phyloP scores from a whole-genome alignment of 2,113 vertebrate genomes.

The Felis chaus region DNA sequence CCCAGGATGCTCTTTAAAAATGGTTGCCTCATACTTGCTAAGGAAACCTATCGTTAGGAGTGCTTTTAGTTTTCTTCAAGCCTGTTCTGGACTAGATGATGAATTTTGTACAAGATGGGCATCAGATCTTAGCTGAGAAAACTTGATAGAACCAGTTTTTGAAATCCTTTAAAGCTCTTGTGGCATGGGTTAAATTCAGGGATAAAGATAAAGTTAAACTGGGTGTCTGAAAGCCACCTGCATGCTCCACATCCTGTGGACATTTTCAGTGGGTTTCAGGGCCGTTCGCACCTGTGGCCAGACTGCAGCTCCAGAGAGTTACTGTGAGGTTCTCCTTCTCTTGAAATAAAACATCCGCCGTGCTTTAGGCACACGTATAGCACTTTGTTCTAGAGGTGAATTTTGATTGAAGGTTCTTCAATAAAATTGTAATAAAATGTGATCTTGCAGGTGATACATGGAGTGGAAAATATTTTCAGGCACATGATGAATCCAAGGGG shows the following conservation, averaged over 20 bases:
- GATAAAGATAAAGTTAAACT: conserved; percentile 5
- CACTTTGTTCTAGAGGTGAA: not conserved
- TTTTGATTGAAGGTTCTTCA: not conserved
- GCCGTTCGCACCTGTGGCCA: not conserved
- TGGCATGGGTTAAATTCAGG: not conserved
- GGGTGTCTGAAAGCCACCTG: conserved; percentile 33
- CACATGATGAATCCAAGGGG: not conserved
- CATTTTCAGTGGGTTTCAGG: not conserved
- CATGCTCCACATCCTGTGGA: not conserved
- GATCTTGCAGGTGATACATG: not conserved
- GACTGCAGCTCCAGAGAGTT: not conserved
- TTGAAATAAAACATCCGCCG: not conserved
- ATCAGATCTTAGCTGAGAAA: not conserved
- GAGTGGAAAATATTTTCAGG: not conserved
- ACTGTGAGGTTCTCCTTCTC: not conserved
- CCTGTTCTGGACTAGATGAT: not conserved
- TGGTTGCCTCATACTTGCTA: not conserved
- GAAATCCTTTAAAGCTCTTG: not conserved
- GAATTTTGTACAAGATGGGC: not conserved
- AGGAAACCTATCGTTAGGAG: not conserved
- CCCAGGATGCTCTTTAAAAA: not conserved
- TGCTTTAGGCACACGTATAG: not conserved
- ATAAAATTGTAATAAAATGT: not conserved
- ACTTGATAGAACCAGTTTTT: not conserved
- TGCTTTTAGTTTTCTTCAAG: not conserved